Evolutionary conservation across 2,113 vertebrate genomes (phyloP), one percentile per base, ranked within the genome.

Genomic region (Misgurnus anguillicaudatus): DNA sequence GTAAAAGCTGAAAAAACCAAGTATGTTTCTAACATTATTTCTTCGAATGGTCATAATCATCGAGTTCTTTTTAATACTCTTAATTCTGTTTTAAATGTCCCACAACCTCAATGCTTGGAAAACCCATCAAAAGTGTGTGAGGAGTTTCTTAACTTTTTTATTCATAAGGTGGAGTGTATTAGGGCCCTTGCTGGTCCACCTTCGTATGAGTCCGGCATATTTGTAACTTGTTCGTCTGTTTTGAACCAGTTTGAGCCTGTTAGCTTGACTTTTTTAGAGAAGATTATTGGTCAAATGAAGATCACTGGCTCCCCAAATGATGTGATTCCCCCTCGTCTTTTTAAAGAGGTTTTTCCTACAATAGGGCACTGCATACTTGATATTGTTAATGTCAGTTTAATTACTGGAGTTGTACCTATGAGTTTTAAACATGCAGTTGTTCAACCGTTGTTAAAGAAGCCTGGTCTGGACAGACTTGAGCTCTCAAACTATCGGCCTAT

Each of bases 171-270:
- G n/a, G 16, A 6, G 4, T 36, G 9, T 10, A 62, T 64, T 71
- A 79, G 57, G 48, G 66, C 21, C 39, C 39, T 31, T 19, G 31
- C 31, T 31, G 9, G 10, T 62, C 60, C 24, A 31, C 24, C 24
- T 31, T 31, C 24, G 24, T 31, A 31, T 31, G 24, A 31, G 24
- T 31, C 24, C 3, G 8, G 10, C 60, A 24, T 31, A 9, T 31
- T 31, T 11, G 2, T 10, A 62, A 9, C 72, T 55, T 76, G 80
- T 64, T 70, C 39, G 16, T 62, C 63, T 67, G 71, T 67, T 61
- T 75, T 66, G 36, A 38, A 39, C 14, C 78, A 72, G 77, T 80
- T 63, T 80, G 77, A 79, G 77, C 63, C 63, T 47, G 67, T 79
- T 21, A 47, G 58, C 48, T 14, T 77, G 45, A 21, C 41, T 51